Percentiles rank a stretch among this genome's conserved stretches.
These are phyloP conservation scores for Ellobius talpinus DNA, from an alignment of 2,113 vertebrate genomes.

Conservation along the genomic window DNA sequence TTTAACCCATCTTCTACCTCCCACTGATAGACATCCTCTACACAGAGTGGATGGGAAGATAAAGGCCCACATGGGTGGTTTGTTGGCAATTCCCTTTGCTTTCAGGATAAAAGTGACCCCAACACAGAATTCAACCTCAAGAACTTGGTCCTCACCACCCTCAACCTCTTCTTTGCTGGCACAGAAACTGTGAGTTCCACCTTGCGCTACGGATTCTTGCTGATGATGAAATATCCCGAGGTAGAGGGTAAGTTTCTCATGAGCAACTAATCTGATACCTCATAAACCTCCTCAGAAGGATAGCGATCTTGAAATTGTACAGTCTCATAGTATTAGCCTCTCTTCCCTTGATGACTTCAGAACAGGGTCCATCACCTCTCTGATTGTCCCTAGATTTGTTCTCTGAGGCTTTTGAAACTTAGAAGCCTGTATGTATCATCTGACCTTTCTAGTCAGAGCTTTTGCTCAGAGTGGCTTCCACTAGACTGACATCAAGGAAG, in stretches of 20 bases:
- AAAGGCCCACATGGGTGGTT: neutral
- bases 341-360: neutral
- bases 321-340: neutral
- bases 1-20: neutral
- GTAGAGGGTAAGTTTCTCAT: slow-evolving; percentile 75
- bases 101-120: slow-evolving; percentile 81
- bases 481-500: neutral
- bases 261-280: neutral
- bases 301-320: neutral
- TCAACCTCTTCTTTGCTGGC: slow-evolving; percentile 86
- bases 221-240: slow-evolving; percentile 82
- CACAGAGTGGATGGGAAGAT: neutral
- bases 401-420: neutral
- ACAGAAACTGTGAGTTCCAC: slow-evolving; percentile 84
- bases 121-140: slow-evolving; percentile 81
- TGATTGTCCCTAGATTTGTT: neutral
- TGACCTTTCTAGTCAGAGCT: neutral
- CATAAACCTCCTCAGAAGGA: neutral
- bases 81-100: neutral
- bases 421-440: neutral
- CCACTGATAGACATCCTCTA: neutral
- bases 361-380: neutral
- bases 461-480: neutral
- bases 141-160: slow-evolving; percentile 83
- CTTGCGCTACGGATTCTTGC: slow-evolving; percentile 79